Percentiles rank a stretch among this genome's conserved stretches.
phyloP scores from a whole-genome alignment of 92 coral and sea anemone genomes.

The Epizoanthus fatuus region DNA sequence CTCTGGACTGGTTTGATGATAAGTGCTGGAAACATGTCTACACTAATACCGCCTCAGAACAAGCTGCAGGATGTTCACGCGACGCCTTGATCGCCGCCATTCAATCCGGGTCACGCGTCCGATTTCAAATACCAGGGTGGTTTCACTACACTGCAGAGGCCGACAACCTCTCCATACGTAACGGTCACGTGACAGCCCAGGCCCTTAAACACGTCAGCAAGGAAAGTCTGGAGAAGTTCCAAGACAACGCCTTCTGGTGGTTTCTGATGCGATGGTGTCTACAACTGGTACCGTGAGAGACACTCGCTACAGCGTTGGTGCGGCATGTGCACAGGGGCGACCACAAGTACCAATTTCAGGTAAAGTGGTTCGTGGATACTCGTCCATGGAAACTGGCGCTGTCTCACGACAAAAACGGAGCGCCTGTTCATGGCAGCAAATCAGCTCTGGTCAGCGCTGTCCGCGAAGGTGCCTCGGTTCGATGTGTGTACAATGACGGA shows the following conservation, averaged over 20 bases:
- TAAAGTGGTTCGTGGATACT: constrained; percentile 78
- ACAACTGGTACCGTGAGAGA: constrained; percentile 77
- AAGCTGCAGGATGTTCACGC: constrained; percentile 41
- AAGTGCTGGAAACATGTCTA: constrained; percentile 81
- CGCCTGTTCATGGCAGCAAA: constrained; percentile 37
- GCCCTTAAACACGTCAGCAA: constrained; percentile 78
- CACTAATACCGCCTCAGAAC: constrained; percentile 51
- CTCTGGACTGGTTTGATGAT: constrained; percentile 82
- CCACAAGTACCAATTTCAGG: constrained; percentile 21
- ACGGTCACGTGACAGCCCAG: constrained; percentile 85
- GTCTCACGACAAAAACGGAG: constrained; percentile 50
- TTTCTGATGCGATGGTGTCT: constrained; percentile 89
- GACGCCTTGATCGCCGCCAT: constrained; percentile 48
- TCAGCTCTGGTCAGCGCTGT: constrained; percentile 64
- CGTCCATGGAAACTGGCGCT: constrained; percentile 71
- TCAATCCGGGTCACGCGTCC: constrained; percentile 73
- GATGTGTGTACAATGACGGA: constrained; percentile 59
- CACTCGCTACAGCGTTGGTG: constrained; percentile 70
- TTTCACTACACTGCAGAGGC: constrained; percentile 75
- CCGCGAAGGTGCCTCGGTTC: constrained; percentile 73
- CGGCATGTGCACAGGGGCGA: constrained; percentile 46
- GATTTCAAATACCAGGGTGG: constrained; percentile 60
- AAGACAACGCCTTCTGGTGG: constrained; percentile 76
- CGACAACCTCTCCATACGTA: constrained; percentile 72
- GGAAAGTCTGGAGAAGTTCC: constrained; percentile 53